Percentiles rank a stretch among this genome's conserved stretches.
These are phyloP conservation scores for Drosophila eohydei DNA, from an alignment of 2,888 invertebrate genomes.

Conservation along the genomic window DNA sequence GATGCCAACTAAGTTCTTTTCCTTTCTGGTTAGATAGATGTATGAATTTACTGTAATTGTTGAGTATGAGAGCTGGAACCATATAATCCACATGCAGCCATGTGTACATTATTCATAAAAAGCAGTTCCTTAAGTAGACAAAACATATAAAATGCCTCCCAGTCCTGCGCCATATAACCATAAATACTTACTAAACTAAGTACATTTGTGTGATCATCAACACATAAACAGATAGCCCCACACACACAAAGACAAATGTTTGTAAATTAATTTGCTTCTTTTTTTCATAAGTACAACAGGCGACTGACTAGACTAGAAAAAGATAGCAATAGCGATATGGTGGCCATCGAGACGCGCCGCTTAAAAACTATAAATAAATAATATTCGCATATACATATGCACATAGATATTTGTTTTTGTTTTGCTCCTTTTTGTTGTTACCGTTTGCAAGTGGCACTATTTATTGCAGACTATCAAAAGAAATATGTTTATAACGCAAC, in stretches of 20 bases:
- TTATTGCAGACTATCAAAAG: conserved; percentile 4
- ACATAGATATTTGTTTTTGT: conserved; percentile 16
- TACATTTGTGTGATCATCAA: no score
- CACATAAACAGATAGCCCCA: no score
- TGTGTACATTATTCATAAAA: background rate
- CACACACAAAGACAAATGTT: no score
- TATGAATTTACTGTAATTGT: no score
- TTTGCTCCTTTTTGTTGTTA: conserved; percentile 9
- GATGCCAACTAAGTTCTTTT: conserved; percentile 7
- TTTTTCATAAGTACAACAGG: conserved; percentile 13
- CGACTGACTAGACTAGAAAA: conserved; percentile 30
- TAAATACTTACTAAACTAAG: background rate
- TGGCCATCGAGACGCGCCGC: conserved; percentile 3
- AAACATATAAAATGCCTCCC: background rate
- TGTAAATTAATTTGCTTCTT: no score
- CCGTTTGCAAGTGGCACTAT: conserved; percentile 4
- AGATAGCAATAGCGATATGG: conserved; percentile 13
- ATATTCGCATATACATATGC: conserved; percentile 1
- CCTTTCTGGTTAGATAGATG: background rate
- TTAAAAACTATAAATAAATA: conserved; percentile 48
- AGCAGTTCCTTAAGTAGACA: background rate
- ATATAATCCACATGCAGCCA: background rate
- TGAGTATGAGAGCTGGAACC: background rate
- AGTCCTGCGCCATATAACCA: background rate
- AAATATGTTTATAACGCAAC: background rate